Conservation (phyloP, 2,888 invertebrate species). For the Sarcophaga rosellei region DNA sequence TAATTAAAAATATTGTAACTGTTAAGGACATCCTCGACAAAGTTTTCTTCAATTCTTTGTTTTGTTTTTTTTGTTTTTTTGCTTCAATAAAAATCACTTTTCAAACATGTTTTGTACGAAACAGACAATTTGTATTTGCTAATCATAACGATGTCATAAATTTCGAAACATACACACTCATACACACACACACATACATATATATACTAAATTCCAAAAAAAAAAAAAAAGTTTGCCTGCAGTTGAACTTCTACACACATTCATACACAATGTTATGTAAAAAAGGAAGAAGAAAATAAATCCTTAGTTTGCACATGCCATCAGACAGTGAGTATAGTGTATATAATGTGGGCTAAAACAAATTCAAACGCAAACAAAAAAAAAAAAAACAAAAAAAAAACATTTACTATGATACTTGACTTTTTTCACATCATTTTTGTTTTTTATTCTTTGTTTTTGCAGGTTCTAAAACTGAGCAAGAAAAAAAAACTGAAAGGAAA, state of each 20-base stretch:
- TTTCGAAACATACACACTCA: not conserved
- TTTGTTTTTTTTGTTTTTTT: too few relatives aligned
- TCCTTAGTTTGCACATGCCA: not conserved
- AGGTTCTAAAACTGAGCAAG: too few relatives aligned
- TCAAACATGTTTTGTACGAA: not conserved
- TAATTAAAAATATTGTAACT: not conserved
- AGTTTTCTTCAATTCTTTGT: too few relatives aligned
- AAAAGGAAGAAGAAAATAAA: constrained; percentile 21
- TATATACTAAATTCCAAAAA: too few relatives aligned
- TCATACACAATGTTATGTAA: not conserved
- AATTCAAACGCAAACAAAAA: too few relatives aligned
- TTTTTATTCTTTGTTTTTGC: not conserved
- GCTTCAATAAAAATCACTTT: not conserved
- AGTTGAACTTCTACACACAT: constrained; percentile 39
- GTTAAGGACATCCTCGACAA: too few relatives aligned
- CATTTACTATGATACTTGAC: constrained; percentile 45
- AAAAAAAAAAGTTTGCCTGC: not conserved
- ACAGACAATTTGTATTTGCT: constrained; percentile 2
- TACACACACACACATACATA: constrained; percentile 1
- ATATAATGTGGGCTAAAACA: constrained; percentile 9
- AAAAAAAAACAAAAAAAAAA: not conserved
- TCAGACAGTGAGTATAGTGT: not conserved
- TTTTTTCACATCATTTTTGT: constrained; percentile 2
- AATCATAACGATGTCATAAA: constrained; percentile 1
- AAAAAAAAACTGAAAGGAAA: not conserved